Evolutionary conservation across 2,113 vertebrate species (phyloP).

Genomic region (Chionomys nivalis): DNA sequence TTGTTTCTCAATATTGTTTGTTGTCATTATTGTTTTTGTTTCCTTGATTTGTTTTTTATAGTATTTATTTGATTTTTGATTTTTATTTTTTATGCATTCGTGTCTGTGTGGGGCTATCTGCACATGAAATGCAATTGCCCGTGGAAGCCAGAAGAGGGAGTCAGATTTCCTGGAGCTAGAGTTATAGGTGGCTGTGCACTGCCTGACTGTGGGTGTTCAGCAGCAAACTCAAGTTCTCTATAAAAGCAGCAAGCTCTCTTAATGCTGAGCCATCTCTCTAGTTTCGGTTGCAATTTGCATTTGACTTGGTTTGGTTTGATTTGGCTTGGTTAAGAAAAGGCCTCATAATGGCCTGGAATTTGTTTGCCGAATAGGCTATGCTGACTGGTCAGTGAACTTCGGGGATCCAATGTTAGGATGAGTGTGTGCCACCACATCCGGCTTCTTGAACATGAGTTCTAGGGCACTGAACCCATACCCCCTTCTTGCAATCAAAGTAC

Average conservation of each 20-base stretch:
- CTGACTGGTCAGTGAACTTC: neutral
- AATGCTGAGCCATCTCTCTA: neutral
- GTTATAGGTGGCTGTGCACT: neutral
- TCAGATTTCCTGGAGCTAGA: neutral
- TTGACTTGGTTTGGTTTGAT: neutral
- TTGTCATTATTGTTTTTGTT: neutral
- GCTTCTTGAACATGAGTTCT: neutral
- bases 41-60: neutral
- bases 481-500: neutral
- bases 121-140: neutral
- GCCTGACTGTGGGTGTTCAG: neutral
- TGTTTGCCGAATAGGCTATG: neutral
- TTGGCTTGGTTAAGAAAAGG: neutral
- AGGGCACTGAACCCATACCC: too few species aligned
- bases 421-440: too few species aligned
- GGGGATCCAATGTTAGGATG: neutral
- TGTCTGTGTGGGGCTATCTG: neutral
- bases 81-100: neutral
- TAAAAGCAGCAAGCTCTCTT: neutral
- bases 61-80: neutral
- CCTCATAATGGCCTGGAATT: neutral
- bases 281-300: neutral
- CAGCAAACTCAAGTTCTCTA: neutral
- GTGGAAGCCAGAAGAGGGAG: neutral
- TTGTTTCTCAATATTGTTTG: neutral